Evolutionary conservation across 1,140 invertebrate species (phyloP).

Genomic region (Psilanteris sp.): DNA sequence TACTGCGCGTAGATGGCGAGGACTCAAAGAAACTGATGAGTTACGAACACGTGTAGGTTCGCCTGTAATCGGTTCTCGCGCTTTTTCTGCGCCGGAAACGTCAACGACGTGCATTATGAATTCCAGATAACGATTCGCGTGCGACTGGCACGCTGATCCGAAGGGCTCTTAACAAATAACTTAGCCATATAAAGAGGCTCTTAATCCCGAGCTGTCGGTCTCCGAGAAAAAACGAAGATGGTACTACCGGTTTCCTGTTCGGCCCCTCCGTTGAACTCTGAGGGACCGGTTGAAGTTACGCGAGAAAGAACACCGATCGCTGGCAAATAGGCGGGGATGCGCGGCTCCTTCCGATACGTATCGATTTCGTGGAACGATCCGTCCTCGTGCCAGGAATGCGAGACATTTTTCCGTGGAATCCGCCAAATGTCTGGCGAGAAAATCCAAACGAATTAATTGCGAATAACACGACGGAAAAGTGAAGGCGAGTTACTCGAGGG

Average conservation of each 20-base stretch:
- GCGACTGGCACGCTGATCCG: slow-evolving; percentile 49
- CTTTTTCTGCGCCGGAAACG: slow-evolving; percentile 39
- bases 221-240: slow-evolving; percentile 36
- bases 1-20: no score
- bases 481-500: not conserved
- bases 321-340: slow-evolving; percentile 28
- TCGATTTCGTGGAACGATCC: slow-evolving; percentile 49
- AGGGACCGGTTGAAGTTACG: slow-evolving; percentile 56
- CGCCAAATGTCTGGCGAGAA: slow-evolving; percentile 12
- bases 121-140: slow-evolving; percentile 66
- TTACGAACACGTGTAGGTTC: slow-evolving; percentile 27
- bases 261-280: slow-evolving; percentile 19
- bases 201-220: slow-evolving; percentile 63
- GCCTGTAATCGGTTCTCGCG: slow-evolving; percentile 37
- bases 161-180: slow-evolving; percentile 66
- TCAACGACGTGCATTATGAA: slow-evolving; percentile 61
- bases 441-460: slow-evolving; percentile 22
- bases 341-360: slow-evolving; percentile 39
- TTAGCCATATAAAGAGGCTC: slow-evolving; percentile 65
- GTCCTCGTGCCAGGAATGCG: slow-evolving; percentile 29
- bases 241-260: slow-evolving; percentile 61
- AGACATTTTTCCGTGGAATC: slow-evolving; percentile 37
- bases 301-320: slow-evolving; percentile 53
- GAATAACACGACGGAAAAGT: slow-evolving; percentile 4
- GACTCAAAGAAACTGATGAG: slow-evolving; percentile 7